These are phyloP conservation scores for Carposina sasakii DNA, from an alignment of 1,140 invertebrate species.

Conservation along the genomic window DNA sequence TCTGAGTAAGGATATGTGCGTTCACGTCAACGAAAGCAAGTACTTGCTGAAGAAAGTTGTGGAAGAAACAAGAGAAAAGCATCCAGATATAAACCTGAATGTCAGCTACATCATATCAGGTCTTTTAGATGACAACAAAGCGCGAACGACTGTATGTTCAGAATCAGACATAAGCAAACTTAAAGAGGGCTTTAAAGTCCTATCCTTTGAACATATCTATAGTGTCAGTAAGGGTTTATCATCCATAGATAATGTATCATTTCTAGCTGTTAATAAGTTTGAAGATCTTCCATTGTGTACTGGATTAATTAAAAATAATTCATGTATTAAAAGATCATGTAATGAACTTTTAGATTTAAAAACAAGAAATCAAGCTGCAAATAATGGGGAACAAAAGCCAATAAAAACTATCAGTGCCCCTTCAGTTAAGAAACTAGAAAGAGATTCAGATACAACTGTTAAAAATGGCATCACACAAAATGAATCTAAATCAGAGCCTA, in stretches of 20 bases:
- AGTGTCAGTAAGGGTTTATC: conserved; percentile 42
- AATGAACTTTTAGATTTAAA: conserved; percentile 48
- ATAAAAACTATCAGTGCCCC: too few relatives aligned
- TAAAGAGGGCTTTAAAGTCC: conserved; percentile 31
- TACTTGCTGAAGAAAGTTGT: conserved; percentile 35
- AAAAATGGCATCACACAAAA: neutral
- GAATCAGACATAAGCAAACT: conserved; percentile 33
- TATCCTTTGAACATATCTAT: conserved; percentile 59
- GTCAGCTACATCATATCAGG: conserved; percentile 53
- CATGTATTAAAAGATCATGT: conserved; percentile 37
- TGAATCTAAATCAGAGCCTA: conserved; percentile 9
- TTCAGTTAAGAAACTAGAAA: conserved; percentile 16
- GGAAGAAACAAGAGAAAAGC: conserved; percentile 30
- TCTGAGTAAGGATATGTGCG: conserved; percentile 54
- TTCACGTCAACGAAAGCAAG: conserved; percentile 58
- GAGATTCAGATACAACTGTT: neutral
- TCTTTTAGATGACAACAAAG: conserved; percentile 32
- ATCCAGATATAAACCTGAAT: conserved; percentile 33
- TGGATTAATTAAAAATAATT: conserved; percentile 44
- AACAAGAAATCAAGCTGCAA: conserved; percentile 32
- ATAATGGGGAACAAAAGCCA: conserved; percentile 21
- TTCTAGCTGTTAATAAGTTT: conserved; percentile 41
- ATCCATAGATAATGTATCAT: conserved; percentile 33
- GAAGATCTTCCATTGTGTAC: conserved; percentile 48
- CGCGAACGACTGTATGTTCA: conserved; percentile 39